Conservation (phyloP, 2,797 vertebrate species). For the Myiotriccus ornatus region DNA sequence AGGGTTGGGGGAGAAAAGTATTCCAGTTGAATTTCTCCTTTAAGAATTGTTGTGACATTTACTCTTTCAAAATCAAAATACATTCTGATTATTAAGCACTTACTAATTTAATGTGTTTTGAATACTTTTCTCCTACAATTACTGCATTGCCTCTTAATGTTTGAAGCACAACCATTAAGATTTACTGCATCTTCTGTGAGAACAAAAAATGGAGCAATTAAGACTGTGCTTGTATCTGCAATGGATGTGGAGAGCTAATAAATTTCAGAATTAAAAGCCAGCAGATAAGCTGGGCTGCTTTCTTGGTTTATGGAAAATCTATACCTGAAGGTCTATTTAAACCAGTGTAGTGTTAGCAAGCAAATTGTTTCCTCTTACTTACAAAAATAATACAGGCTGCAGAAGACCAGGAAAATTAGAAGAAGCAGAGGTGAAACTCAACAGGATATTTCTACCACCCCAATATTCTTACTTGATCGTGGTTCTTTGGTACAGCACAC, state of each 20-base stretch:
- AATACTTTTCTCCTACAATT: constrained; percentile 66
- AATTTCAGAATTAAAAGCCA: constrained; percentile 77
- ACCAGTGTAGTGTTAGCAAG: constrained; percentile 53
- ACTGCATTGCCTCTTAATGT: constrained; percentile 60
- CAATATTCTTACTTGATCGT: not conserved
- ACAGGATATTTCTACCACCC: not conserved
- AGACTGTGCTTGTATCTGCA: constrained; percentile 69
- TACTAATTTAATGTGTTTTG: constrained; percentile 66
- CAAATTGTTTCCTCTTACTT: constrained; percentile 56
- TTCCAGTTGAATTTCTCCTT: not conserved
- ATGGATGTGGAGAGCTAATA: constrained; percentile 67
- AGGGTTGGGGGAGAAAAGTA: not conserved
- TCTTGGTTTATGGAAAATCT: constrained; percentile 74
- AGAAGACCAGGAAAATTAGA: constrained; percentile 11
- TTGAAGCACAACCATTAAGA: constrained; percentile 65
- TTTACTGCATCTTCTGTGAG: constrained; percentile 73
- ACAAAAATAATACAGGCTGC: constrained; percentile 38
- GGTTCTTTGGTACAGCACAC: not conserved
- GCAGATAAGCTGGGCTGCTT: constrained; percentile 62
- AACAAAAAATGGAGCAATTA: constrained; percentile 80
- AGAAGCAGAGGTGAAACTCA: not conserved
- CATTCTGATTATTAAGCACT: constrained; percentile 64
- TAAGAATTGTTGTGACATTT: constrained; percentile 38
- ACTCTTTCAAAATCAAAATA: constrained; percentile 59
- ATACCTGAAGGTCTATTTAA: constrained; percentile 72